Evolutionary conservation across 2,797 vertebrate species (phyloP), one percentile per base, ranked within the genome.

Genomic region (Gymnothorax javanicus): DNA sequence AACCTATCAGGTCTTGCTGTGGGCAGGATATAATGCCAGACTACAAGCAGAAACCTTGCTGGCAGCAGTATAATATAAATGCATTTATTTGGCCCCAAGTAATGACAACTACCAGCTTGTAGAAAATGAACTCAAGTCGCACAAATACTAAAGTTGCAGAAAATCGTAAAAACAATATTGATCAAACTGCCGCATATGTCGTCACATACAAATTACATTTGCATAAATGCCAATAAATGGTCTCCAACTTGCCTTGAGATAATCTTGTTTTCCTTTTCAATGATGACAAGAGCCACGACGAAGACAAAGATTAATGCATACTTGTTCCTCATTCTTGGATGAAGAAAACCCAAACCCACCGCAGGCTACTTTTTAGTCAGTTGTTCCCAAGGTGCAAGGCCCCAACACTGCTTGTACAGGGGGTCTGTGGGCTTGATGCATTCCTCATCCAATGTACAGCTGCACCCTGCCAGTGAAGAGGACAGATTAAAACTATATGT

Each of bases 191-290:
- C 50, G 50, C n/a, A 81, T 15, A 81, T 52, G 52, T 23, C 12
- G 23, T 23, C 23, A 17, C 75, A 52, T 79, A n/a, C 11, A 81
- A 54, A 81, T 69, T 25, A 69, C 2, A 25, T 69, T 7, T 69
- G 33, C 33, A 43, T 25, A 69, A 64, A 69, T 69, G 23, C 11
- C 7, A 1, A 56, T 20, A 52, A 56, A 9, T 25, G 50, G 23
- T 25, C 50, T 56, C 17, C 2, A 13, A 17, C 77, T 96, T 95
- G 99, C 98, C 97, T 98, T 90, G 98, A 99, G 84, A 99, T 94
- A 90, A 99, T 98, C 91, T 98, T 99, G 94, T 97, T 99, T 94
- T 99, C 98, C 93, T 99, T 99, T 93, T 98, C 98, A 0, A 99
- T 98, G 95, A 99, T 93, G 87, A 99, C 97, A 89, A 98, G 95